Evolutionary conservation across 2,888 invertebrate species (phyloP), one percentile per base, ranked within the genome.

Genomic region (Taenaris catops): DNA sequence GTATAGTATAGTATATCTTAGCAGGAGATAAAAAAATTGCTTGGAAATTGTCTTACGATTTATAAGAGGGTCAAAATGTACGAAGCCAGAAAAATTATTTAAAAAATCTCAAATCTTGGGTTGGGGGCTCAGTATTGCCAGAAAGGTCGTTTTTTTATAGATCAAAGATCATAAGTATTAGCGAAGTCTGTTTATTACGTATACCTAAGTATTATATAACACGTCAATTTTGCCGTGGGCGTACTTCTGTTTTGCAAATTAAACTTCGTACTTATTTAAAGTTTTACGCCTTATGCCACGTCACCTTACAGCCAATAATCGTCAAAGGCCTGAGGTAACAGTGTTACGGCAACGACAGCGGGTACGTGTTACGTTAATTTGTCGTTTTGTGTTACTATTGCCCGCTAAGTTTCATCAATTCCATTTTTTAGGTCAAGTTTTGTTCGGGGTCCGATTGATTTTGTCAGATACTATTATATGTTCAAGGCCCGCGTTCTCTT

Each of bases 401-500:
- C 40, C 28, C 19, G 39, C 49, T 48, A 45, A 51, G 72, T 72
- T 76, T 67, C 72, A 74, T 74, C 70, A 64, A 71, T 69, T 66
- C 63, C 44, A 67, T 59, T n/a, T 80, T 76, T 78, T 80, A 73
- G 83, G 80, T 84, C 81, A 83, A 81, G 81, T 75, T 78, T 81
- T 75, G 74, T 70, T 65, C 64, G 52, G 63, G 75, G 73, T 71
- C 75, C 78, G 83, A 83, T 84, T 76, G 83, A 84, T 86, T 86
- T 84, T 81, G 81, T 81, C 81, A 81, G 86, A 83, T 81, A 81
- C 73, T 59, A 64, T 65, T 64, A n/a, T n/a, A n/a, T n/a, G n/a
- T 68, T 83, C 86, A 86, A 86, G 86, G 86, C 81, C 64, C 65
- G 69, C 79, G 74, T 79, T 84, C 83, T 86, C 84, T 83, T 84